Evolutionary conservation across 2,797 vertebrate genomes (phyloP), one percentile per base, ranked within the genome.

Genomic region (Brachyalestes nurse): DNA sequence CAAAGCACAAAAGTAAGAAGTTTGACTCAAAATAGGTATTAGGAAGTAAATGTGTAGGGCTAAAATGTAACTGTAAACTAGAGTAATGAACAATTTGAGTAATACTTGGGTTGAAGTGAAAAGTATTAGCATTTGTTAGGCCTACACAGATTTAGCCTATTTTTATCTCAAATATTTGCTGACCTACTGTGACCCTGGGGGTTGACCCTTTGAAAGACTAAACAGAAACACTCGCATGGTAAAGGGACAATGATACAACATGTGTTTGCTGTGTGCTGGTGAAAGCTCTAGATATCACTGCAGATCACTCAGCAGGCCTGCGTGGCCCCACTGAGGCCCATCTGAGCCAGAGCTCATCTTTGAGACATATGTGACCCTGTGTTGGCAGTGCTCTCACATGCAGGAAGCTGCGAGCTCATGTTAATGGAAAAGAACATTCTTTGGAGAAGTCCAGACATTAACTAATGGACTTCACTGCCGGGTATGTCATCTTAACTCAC

Each of bases 391-490:
- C 34, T 16, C 73, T 58, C n/a, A 71, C 72, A n/a, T 10, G 45
- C 66, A 67, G 58, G 78, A 83, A 49, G 1, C 82, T 81, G 83
- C 87, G 81, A 57, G 69, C 79, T 79, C 66, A 83, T 82, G 77
- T 81, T 75, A 79, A 86, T 72, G 86, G 86, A 90, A 90, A 88
- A 84, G 80, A 86, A 87, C 86, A 91, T 91, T 91, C 88, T 88
- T 77, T 67, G 40, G 61, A 9, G 17, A 34, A 61, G 71, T 67
- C 42, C 53, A 51, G 64, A 69, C 51, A 38, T 72, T 34, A 58
- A 58, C 60, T 25, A 53, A 60, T 53, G 70, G 64, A 82, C 51
- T 55, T 82, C 38, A 77, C 17, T 61, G 42, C 81, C 60, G 76
- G 42, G 42, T 67, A 66, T 53, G 58, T 42, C 70, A 62, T 58